Conservation (phyloP, 2,113 vertebrate species). For the Pterocles burchelli region DNA sequence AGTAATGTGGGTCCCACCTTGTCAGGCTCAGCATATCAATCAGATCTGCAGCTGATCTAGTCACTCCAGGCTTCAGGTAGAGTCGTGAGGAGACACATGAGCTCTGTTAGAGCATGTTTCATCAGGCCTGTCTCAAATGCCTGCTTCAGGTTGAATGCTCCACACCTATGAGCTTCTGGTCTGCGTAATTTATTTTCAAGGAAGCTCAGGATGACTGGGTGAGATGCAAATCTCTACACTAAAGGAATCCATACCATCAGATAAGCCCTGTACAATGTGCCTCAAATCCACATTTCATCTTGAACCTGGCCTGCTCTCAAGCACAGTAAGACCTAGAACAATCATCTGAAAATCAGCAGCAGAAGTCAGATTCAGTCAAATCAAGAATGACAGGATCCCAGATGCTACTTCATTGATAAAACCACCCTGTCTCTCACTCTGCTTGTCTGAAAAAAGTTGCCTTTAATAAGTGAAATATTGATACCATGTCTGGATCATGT, state of each 20-base stretch:
- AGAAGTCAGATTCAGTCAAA: neutral
- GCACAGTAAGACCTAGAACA: neutral
- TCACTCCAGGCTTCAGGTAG: neutral
- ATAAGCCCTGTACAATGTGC: rapidly evolving
- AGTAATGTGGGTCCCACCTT: rapidly evolving
- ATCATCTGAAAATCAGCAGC: neutral
- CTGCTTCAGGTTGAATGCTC: neutral
- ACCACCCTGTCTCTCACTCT: neutral
- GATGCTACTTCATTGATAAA: neutral
- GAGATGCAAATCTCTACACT: neutral
- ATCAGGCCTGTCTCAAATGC: neutral
- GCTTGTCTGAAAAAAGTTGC: neutral
- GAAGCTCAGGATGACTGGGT: neutral
- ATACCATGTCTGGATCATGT: neutral
- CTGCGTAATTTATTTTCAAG: neutral
- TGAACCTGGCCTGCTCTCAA: neutral
- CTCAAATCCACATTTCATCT: neutral
- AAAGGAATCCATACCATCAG: neutral
- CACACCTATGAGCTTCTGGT: neutral
- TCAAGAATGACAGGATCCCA: neutral
- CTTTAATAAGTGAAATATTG: neutral
- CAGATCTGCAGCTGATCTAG: neutral
- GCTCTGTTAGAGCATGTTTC: neutral
- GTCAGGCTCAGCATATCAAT: too few species aligned
- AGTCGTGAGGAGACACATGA: neutral